Evolutionary conservation across 2,113 vertebrate species (phyloP), one percentile per base, ranked within the genome.

Genomic region (Sterrhoptilus dennistouni): DNA sequence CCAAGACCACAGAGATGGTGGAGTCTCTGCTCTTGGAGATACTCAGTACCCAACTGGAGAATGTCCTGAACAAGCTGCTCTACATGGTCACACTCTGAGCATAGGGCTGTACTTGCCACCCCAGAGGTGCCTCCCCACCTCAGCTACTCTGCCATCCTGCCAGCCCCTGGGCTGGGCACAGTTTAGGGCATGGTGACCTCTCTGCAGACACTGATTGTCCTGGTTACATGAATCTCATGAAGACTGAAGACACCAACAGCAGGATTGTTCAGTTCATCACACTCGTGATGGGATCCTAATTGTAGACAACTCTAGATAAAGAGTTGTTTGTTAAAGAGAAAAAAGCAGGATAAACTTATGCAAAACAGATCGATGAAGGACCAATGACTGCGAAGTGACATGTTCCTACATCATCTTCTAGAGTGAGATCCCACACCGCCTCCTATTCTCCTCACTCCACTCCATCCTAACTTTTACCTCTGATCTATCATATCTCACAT

Each of bases 191-290:
- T 72, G 36, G 28, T 24, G 38, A 59, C 33, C 25, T 89, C 81
- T 77, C 42, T 25, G 54, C 20, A 59, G 47, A 36, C 20, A 49
- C 18, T 14, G 12, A 44, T 2, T 57, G 36, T 53, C n/a, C 42
- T 24, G 21, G 21, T 29, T 35, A 35, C 0, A 0, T 0, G 0
- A 65, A 14, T 42, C 54, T 74, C 20, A 11, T 5, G 6, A 50
- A 82, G 35, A 44, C 20, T 36, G 22, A 82, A 71, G 35, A 82
- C 35, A 63, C 14, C 16, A 87, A 4, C 8, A 44, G 31, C 54
- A 77, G 42, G 47, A 63, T 16, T 1, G 1, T 6, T 74, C 36
- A 38, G 31, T 25, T 87, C 40, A 81, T 45, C 25, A 12, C 42
- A 38, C 24, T 70, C 1, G 0, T 29, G 83, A 83, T 20, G 33